Evolutionary conservation across 1,140 invertebrate species (phyloP).

Genomic region (Drosophila tani): DNA sequence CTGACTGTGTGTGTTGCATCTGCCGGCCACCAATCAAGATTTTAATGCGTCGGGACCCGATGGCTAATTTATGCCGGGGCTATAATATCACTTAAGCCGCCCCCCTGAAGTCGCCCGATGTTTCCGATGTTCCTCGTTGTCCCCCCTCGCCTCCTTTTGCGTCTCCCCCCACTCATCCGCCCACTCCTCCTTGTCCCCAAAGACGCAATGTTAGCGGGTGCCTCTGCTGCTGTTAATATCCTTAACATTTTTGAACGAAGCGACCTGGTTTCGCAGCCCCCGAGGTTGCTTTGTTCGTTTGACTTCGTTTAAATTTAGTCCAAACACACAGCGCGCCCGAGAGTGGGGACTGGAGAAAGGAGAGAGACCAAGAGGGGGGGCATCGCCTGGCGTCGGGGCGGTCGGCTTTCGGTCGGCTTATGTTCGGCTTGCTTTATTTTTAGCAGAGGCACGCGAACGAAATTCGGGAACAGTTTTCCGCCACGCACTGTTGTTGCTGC

Average conservation of each 20-base stretch:
- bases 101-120: constrained; percentile 1
- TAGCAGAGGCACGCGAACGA: constrained; percentile 36
- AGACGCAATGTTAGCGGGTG: constrained; percentile 19
- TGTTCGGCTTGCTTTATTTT: constrained; percentile 15
- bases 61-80: constrained; percentile 60
- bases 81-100: constrained; percentile 62
- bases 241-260: constrained; percentile 35
- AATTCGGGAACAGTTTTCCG: constrained; percentile 34
- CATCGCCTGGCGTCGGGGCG: neutral
- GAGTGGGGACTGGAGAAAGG: neutral
- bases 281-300: constrained; percentile 23
- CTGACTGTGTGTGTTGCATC: constrained; percentile 42
- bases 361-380: constrained; percentile 1
- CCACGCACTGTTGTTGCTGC: neutral
- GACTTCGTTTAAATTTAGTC: constrained; percentile 43
- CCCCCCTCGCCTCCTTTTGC: too few relatives aligned
- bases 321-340: constrained; percentile 1
- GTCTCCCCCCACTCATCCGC: neutral
- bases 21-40: constrained; percentile 77
- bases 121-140: too few relatives aligned
- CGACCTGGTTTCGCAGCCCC: constrained; percentile 46
- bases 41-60: constrained; percentile 57
- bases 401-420: constrained; percentile 1
- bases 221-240: constrained; percentile 29
- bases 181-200: neutral